Evolutionary conservation across 2,797 vertebrate genomes (phyloP), one percentile per base, ranked within the genome.

Genomic region (Siniperca undulata): DNA sequence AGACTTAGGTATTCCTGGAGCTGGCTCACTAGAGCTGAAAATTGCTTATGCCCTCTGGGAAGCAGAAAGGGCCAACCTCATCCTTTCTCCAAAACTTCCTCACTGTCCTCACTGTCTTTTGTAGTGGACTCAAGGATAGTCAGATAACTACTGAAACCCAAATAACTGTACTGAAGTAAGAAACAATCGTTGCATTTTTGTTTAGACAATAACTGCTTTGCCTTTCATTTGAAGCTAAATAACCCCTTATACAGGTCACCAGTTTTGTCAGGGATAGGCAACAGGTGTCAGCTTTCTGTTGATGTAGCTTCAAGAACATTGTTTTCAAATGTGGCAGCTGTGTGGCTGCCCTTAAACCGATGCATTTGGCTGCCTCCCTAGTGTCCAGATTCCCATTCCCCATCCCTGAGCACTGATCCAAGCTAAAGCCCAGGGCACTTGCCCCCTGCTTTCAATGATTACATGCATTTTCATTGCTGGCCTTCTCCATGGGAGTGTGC

Each of bases 1-100:
- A 88, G 90, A 93, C 90, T 93, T 79, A 74, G 90, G 87, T 92
- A 86, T 92, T 93, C 66, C 87, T 88, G 75, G 92, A 90, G 78
- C 78, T 92, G 92, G 92, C 87, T 95, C 95, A 95, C 87, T 93
- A 91, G 94, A 96, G 95, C 95, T 93, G 94, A 96, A 96, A 96
- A 96, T 95, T 96, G 93, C 91, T 85, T 94, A 17, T 91, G 92
- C 89, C 93, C 93, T 92, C 40, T 84, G 93, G 93, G 93, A 93
- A 84, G 77, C 81, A 27, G 62, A 71, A 50, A 77, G 62, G 84
- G 77, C 91, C 80, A 84, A 88, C 85, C 74, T 90, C 74, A 75
- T 64, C 70, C 74, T 86, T 86, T 85, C 62, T 42, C 73, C 74
- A 22, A 48, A 55, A 83, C 84, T 83, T 86, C 79, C 30, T 30